Conservation (phyloP, 2,113 vertebrate species). For the Thamnophis sirtalis region DNA sequence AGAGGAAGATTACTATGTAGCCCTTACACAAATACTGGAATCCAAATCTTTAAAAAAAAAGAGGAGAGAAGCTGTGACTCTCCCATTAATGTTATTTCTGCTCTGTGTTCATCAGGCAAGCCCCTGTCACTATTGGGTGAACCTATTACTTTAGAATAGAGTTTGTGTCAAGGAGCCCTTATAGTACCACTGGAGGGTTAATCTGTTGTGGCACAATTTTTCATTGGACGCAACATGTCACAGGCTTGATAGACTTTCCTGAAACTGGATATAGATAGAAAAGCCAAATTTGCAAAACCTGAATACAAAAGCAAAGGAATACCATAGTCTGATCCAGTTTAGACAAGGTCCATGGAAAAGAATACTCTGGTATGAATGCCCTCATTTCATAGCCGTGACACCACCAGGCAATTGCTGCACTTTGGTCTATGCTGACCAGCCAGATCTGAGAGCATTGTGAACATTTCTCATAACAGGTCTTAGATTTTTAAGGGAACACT, state of each 20-base stretch:
- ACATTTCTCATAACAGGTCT: not conserved
- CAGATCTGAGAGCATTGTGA: not conserved
- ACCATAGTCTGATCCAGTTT: not conserved
- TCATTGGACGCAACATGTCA: not conserved
- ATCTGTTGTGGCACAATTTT: not conserved
- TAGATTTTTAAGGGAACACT: not conserved
- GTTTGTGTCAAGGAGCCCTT: not conserved
- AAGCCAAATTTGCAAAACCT: not conserved
- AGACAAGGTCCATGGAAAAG: not conserved
- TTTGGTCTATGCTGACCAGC: not conserved
- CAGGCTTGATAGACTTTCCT: not conserved
- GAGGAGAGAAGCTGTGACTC: not conserved
- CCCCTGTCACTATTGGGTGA: not conserved
- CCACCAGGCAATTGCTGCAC: not conserved
- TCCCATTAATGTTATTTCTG: not conserved
- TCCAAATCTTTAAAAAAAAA: not conserved
- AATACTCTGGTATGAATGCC: not conserved
- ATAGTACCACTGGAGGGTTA: not conserved
- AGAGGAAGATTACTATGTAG: not conserved
- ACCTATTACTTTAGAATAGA: not conserved
- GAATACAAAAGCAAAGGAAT: not conserved
- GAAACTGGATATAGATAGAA: not conserved
- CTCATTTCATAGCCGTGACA: not conserved
- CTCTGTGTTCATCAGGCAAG: not conserved
- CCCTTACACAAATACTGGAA: not conserved